Evolutionary conservation across 2,797 vertebrate species (phyloP).

Genomic region (Intellagama lesueurii): DNA sequence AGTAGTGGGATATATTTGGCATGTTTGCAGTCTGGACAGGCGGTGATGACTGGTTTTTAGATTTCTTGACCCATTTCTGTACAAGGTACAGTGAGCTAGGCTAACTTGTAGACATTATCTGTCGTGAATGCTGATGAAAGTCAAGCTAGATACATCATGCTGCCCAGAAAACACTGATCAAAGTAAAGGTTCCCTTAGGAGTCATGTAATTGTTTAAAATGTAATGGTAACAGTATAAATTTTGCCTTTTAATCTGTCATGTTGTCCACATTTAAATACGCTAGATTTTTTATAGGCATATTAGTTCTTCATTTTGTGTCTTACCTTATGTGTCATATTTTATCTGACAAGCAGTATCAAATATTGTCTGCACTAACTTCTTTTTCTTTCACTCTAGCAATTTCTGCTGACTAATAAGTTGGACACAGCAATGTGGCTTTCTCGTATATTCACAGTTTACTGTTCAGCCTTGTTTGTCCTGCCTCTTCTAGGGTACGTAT

Average conservation of each 20-base stretch:
- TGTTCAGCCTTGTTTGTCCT: slow-evolving; percentile 97
- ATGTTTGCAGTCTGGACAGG: neutral
- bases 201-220: neutral
- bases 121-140: neutral
- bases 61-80: neutral
- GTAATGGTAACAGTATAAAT: neutral
- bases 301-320: neutral
- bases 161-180: neutral
- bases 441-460: slow-evolving; percentile 95
- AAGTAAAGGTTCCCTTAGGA: neutral
- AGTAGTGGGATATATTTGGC: neutral
- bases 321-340: neutral
- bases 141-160: no score
- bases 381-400: slow-evolving; percentile 83
- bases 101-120: neutral
- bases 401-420: slow-evolving; percentile 95
- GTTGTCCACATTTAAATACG: neutral
- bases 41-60: neutral
- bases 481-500: slow-evolving; percentile 93
- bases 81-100: neutral
- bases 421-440: slow-evolving; percentile 99
- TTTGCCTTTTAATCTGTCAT: neutral
- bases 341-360: no score
- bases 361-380: slow-evolving; percentile 10
- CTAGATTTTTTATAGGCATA: neutral